phyloP scores from a whole-genome alignment of 2,797 vertebrate genomes.

The Poecilia velifera region DNA sequence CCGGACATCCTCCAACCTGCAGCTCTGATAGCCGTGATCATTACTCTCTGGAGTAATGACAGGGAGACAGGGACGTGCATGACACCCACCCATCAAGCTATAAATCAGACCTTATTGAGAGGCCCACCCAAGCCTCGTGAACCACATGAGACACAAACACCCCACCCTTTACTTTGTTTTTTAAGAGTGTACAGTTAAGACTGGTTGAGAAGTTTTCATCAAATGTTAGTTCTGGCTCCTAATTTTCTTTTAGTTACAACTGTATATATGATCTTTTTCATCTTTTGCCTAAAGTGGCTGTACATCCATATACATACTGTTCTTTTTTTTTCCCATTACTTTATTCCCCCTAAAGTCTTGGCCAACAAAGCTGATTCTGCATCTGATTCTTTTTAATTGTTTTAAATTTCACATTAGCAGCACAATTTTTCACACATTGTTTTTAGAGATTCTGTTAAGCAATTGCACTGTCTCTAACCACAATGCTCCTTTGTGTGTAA shows the following conservation, averaged over 20 bases:
- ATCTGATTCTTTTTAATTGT: background rate
- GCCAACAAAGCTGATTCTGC: background rate
- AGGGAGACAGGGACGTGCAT: constrained; percentile 56
- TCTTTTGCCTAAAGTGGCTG: background rate
- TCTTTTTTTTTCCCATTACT: background rate
- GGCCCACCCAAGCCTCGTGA: constrained; percentile 49
- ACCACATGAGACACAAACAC: constrained; percentile 48
- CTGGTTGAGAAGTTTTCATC: background rate
- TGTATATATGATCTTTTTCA: background rate
- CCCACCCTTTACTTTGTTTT: constrained; percentile 38
- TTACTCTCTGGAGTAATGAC: constrained; percentile 69
- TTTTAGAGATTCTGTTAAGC: background rate
- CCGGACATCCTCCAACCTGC: constrained; percentile 18
- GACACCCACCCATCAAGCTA: constrained; percentile 59
- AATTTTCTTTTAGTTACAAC: background rate
- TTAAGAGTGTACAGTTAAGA: constrained; percentile 4
- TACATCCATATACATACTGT: background rate
- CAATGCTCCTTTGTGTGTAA: background rate
- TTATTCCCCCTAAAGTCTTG: background rate
- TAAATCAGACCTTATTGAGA: constrained; percentile 61
- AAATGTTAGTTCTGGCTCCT: background rate
- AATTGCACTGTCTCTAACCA: background rate
- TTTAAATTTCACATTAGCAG: background rate
- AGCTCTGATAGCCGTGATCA: constrained; percentile 38
- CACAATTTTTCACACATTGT: background rate